A percentile compares a stretch with the other conserved stretches of the same genome.
Evolutionary conservation across 30 jellyfish, hydroid and myxozoan genomes (phyloP).

Genomic region (Cassiopea xamachana): DNA sequence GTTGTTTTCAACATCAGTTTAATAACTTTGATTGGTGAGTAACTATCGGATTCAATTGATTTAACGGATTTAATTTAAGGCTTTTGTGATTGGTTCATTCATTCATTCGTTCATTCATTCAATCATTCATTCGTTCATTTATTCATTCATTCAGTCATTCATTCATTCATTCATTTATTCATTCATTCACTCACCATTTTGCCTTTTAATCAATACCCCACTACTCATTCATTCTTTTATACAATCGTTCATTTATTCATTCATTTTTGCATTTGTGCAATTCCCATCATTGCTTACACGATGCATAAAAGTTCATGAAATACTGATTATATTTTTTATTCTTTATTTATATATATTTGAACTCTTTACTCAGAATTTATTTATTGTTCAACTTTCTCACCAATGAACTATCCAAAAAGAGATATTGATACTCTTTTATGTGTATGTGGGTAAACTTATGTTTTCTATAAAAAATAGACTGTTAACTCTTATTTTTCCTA

Average conservation of each 20-base stretch:
- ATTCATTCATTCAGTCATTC: neutral
- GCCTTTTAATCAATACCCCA: too few species aligned
- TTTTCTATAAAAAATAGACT: too few species aligned
- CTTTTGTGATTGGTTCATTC: neutral
- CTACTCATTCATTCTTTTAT: neutral
- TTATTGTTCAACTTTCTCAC: too few species aligned
- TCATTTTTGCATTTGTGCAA: neutral
- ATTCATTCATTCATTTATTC: neutral
- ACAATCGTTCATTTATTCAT: neutral
- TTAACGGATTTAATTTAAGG: neutral
- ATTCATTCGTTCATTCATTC: neutral
- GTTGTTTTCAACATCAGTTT: slow-evolving; percentile 78
- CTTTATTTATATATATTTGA: too few species aligned
- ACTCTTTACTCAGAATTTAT: too few species aligned
- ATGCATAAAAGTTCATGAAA: too few species aligned
- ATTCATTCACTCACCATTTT: too few species aligned
- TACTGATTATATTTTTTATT: neutral
- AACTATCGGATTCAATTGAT: neutral
- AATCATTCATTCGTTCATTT: neutral
- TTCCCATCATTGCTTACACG: neutral
- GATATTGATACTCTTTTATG: too few species aligned
- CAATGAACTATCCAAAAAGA: too few species aligned
- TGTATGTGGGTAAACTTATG: too few species aligned
- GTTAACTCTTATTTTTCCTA: neutral
- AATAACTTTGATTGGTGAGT: slow-evolving; percentile 81